These are phyloP conservation scores for Drosophila micromelanica DNA, from an alignment of 1,140 invertebrate species.

Conservation along the genomic window DNA sequence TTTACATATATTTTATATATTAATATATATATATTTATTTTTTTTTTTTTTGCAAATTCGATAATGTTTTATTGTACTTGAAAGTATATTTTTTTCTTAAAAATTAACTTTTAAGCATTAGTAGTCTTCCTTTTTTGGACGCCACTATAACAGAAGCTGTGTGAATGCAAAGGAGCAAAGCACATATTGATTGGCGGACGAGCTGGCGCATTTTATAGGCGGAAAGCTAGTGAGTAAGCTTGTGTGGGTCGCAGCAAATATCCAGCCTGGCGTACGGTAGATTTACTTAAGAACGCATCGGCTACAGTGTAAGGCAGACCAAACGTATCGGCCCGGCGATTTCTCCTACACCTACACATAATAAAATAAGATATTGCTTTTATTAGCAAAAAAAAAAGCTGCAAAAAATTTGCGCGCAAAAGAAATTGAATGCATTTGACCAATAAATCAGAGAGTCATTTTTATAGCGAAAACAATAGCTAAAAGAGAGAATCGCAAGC, in stretches of 20 bases:
- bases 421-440: constrained; percentile 51
- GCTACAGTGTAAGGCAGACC: constrained; percentile 34
- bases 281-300: constrained; percentile 67
- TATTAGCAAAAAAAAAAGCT: constrained; percentile 48
- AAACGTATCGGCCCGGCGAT: neutral
- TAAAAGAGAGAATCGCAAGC: neutral
- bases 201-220: constrained; percentile 1
- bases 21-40: too few species aligned
- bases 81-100: too few species aligned
- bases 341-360: constrained; percentile 9
- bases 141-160: constrained; percentile 41
- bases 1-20: too few species aligned
- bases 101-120: too few species aligned
- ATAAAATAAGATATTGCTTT: constrained; percentile 49
- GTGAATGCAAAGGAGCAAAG: constrained; percentile 6
- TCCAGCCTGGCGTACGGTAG: constrained; percentile 32
- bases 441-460: constrained; percentile 52
- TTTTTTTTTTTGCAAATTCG: too few species aligned
- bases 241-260: constrained; percentile 17
- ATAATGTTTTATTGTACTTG: too few species aligned
- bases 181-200: constrained; percentile 30
- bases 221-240: neutral
- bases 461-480: constrained; percentile 16
- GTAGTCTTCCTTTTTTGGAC: neutral
- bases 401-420: constrained; percentile 11